Base-by-base conservation (phyloP, 2,888 invertebrate genomes). In the Phortica magna region DNA sequence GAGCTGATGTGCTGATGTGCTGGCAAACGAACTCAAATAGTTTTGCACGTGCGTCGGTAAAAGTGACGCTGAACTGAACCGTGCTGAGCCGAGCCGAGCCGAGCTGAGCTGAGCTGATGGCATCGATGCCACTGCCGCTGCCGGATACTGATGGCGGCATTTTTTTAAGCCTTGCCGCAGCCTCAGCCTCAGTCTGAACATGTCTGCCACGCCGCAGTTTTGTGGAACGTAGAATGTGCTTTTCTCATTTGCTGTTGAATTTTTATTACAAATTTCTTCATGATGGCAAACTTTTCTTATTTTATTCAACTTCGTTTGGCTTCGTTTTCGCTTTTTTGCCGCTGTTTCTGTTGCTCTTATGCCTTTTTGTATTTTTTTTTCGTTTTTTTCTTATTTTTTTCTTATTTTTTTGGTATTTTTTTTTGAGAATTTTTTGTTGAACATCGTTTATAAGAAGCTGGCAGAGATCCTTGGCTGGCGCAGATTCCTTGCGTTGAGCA, bases 231-330 rank as follows among this genome's bases (percentile, higher is more conserved):
- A 17, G 31, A 43, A 42, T 67, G 80, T 81, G 77, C 81, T 80
- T 84, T 88, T 84, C 82, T 84, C 83, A 87, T 89, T 88, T 88
- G 85, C 87, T 84, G 81, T 80, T 88, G 88, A 86, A 88, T 88
- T 89, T 89, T 88, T 87, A 84, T 85, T 85, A 84, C 83, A 88
- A 85, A 89, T 85, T 89, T 85, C 84, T 83, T 83, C 82, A 80
- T 82, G 87, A 82, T 83, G 83, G 75, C 78, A 73, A 81, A 78
- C 72, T 65, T 55, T 71, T 19, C 53, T 55, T 53, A 31, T 14
- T 55, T 55, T 72, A 70, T 22, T 48, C 64, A 70, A 64, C 42
- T 53, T 73, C 4, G 64, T 57, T 73, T 76, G 74, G 41, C 42
- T 74, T 64, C 74, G 72, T 17, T 41, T 55, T 59, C 61, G n/a